A percentile compares a stretch with the other conserved stretches of the same genome.
These are phyloP conservation scores for Acholoe squamosa DNA, from an alignment of 2,888 invertebrate species.

Conservation along the genomic window DNA sequence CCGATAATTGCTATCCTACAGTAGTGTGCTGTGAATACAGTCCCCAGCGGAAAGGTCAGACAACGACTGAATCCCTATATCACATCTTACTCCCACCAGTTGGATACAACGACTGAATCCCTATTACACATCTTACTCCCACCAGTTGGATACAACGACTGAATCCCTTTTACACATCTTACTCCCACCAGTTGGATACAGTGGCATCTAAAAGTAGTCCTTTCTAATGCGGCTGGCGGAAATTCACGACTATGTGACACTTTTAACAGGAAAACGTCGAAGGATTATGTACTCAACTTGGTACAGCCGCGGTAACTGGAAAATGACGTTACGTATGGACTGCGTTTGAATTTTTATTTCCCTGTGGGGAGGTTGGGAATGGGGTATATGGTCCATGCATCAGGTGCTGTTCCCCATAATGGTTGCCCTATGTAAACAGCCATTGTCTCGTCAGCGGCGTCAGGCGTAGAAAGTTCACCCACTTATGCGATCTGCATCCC, in stretches of 20 bases:
- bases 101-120: neutral
- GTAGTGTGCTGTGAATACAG: neutral
- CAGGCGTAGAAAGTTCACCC: neutral
- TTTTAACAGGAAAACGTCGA: neutral
- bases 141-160: neutral
- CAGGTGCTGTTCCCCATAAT: neutral
- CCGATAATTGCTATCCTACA: neutral
- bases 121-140: neutral
- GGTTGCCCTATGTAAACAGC: neutral
- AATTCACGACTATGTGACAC: neutral
- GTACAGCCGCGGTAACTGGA: too few species aligned
- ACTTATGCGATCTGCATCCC: neutral
- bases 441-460: neutral
- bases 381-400: slow-evolving; percentile 15
- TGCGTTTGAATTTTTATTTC: slow-evolving; percentile 13
- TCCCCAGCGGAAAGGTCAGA: slow-evolving; percentile 5
- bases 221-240: neutral
- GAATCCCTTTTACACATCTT: too few species aligned
- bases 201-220: neutral
- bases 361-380: neutral
- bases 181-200: neutral
- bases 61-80: neutral
- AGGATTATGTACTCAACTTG: neutral
- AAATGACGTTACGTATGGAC: neutral
- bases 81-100: neutral